A percentile compares a stretch with the other conserved stretches of the same genome.
phyloP scores from a whole-genome alignment of 2,113 vertebrate species.

The Psettodes erumei region DNA sequence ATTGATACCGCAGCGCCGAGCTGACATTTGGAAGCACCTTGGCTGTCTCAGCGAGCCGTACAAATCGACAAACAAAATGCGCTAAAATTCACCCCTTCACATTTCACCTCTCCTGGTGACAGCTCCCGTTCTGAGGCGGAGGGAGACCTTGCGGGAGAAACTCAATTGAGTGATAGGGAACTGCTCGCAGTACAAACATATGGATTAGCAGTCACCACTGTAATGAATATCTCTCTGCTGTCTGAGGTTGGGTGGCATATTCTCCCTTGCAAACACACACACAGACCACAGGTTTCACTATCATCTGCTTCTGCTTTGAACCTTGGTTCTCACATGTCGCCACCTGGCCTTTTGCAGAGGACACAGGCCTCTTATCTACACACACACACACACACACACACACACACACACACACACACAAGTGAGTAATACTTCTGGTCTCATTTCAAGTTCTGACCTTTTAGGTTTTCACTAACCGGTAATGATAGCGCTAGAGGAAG shows the following conservation, averaged over 20 bases:
- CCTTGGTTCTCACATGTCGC: constrained; percentile 45
- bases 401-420: constrained; percentile 12
- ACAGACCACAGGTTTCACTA: constrained; percentile 23
- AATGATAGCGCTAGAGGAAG: constrained; percentile 40
- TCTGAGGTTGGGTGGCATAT: constrained; percentile 51
- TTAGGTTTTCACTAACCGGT: constrained; percentile 46
- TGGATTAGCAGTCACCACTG: constrained; percentile 74
- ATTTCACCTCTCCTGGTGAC: constrained; percentile 61
- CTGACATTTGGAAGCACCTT: constrained; percentile 74
- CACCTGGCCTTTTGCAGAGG: constrained; percentile 62
- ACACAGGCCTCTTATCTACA: constrained; percentile 42
- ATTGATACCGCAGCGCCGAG: constrained; percentile 57
- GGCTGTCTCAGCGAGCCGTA: constrained; percentile 55
- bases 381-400: constrained; percentile 15
- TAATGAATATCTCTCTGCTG: constrained; percentile 71
- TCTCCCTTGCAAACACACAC: constrained; percentile 15
- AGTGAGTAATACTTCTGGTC: constrained; percentile 42
- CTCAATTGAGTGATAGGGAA: constrained; percentile 67
- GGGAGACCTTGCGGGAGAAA: constrained; percentile 53
- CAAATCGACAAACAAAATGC: constrained; percentile 69
- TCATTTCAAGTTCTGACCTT: constrained; percentile 71
- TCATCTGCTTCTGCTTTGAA: constrained; percentile 61
- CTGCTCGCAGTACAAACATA: constrained; percentile 70
- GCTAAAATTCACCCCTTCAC: constrained; percentile 58
- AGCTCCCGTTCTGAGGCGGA: constrained; percentile 53